A percentile compares a stretch with the other conserved stretches of the same genome.
Conservation (phyloP, 2,888 invertebrate species). For the Eupithecia tripunctaria region DNA sequence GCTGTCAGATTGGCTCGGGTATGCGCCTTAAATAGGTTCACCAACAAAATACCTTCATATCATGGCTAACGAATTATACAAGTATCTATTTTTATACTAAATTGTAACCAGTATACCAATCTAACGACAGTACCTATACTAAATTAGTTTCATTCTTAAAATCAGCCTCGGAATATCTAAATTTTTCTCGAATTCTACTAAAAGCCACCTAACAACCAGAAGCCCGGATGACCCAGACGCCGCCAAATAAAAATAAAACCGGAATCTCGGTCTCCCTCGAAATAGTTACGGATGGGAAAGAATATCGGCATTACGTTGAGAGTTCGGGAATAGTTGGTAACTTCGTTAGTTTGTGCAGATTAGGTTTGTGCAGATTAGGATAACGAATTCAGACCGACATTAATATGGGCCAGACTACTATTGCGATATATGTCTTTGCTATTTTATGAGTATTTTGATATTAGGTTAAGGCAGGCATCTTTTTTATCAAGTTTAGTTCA, state of each 20-base stretch:
- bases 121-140: no score
- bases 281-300: background rate
- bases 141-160: no score
- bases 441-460: background rate
- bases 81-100: no score
- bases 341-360: conserved; percentile 2
- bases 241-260: conserved; percentile 3
- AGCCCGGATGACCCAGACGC: background rate
- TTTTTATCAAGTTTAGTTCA: no score
- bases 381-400: conserved; percentile 7
- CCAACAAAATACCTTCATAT: no score
- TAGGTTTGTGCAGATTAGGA: background rate
- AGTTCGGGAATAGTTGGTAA: conserved; percentile 5
- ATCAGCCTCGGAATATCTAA: no score
- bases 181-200: no score
- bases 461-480: no score
- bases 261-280: background rate
- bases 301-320: background rate
- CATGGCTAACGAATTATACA: no score
- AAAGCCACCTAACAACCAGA: background rate
- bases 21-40: no score
- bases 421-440: background rate
- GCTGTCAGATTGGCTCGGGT: no score
- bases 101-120: no score
- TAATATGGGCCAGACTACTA: background rate